Evolutionary conservation across 2,797 vertebrate species (phyloP).

Genomic region (Hylomyscus alleni): DNA sequence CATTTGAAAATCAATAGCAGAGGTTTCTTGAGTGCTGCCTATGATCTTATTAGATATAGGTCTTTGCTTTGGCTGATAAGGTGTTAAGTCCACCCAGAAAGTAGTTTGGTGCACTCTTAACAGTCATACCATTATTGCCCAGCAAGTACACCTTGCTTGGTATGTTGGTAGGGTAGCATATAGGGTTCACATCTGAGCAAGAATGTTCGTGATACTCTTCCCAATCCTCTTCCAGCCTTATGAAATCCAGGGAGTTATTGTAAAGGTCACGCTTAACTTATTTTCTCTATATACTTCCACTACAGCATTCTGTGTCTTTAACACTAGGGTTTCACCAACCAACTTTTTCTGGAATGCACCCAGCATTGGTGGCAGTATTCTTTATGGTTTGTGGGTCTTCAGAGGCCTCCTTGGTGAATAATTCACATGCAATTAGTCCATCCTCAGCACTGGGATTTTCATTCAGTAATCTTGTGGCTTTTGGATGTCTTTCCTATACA

Average conservation of each 20-base stretch:
- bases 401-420: not conserved
- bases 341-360: not conserved
- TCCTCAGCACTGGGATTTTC: not conserved
- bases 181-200: not conserved
- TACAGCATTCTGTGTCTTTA: not conserved
- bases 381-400: not conserved
- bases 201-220: not conserved
- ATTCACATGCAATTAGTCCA: not conserved
- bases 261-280: not conserved
- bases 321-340: not conserved
- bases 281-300: not conserved
- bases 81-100: not conserved
- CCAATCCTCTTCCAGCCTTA: no score
- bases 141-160: not conserved
- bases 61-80: not conserved
- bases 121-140: not conserved
- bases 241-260: not conserved
- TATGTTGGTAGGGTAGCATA: not conserved
- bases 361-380: no score
- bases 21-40: not conserved
- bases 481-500: not conserved
- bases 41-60: not conserved
- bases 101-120: not conserved
- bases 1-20: not conserved
- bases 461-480: not conserved